phyloP scores from a whole-genome alignment of 2,888 invertebrate species.

The Auanema sp. region DNA sequence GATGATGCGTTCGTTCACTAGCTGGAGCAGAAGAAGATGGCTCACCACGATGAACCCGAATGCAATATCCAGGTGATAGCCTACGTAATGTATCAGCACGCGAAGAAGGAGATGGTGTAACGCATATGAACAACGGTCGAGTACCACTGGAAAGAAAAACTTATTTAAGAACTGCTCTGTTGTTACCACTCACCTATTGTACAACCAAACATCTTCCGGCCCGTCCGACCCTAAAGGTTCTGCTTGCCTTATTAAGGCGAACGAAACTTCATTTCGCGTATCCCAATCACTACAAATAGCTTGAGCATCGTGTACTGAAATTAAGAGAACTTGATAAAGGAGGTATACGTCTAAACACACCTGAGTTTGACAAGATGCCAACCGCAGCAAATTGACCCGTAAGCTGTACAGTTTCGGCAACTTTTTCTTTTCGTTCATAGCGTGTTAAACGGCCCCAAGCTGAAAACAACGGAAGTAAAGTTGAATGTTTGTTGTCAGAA shows the following conservation, averaged over 20 bases:
- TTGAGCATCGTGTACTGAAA: conserved; percentile 59
- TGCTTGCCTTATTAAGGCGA: conserved; percentile 57
- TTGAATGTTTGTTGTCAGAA: no score
- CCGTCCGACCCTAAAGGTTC: conserved; percentile 50
- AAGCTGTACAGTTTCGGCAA: conserved; percentile 57
- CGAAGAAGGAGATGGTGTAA: conserved; percentile 41
- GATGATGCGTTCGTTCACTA: conserved; percentile 24
- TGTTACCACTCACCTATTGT: conserved; percentile 54
- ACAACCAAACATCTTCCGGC: conserved; percentile 61
- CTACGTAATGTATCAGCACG: conserved; percentile 55
- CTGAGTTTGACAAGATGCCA: conserved; percentile 34
- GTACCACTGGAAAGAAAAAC: conserved; percentile 52
- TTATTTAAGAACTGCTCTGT: background rate
- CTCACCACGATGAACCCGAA: conserved; percentile 56
- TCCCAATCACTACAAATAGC: conserved; percentile 57
- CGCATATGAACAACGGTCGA: conserved; percentile 56
- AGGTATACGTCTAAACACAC: conserved; percentile 6
- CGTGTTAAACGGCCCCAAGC: conserved; percentile 60
- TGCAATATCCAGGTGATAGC: conserved; percentile 61
- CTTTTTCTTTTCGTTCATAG: conserved; percentile 57
- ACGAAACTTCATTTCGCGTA: conserved; percentile 53
- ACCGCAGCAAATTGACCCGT: conserved; percentile 56
- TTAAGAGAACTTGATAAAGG: background rate
- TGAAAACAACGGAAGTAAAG: conserved; percentile 39
- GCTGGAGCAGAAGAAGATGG: conserved; percentile 26